Evolutionary conservation across 2,797 vertebrate species (phyloP), one percentile per base, ranked within the genome.

Genomic region (Pteronotus mesoamericanus): DNA sequence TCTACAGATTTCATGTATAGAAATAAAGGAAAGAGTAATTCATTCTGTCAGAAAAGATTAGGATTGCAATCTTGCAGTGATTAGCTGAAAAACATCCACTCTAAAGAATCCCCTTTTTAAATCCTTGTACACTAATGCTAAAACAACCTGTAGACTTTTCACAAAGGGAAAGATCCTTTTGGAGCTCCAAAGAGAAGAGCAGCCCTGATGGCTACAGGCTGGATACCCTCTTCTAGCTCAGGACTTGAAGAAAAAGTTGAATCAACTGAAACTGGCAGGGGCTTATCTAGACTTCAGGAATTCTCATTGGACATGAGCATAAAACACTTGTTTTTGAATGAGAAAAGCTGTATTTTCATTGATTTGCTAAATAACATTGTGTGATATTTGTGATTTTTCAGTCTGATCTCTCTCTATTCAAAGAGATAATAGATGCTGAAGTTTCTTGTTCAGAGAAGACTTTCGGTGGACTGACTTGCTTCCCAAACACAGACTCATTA

Each of bases 21-120:
- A 26, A 86, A 89, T 68, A 51, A 71, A 92, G 5, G 69, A 83
- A 89, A 69, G 83, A 71, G n/a, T 57, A 86, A 84, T 71, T 86
- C 19, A 72, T 86, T 83, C 26, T 69, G 48, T 37, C 19, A 42
- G 24, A 19, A 48, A 89, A 82, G 46, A 32, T 5, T 82, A 71
- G 75, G 59, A 68, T 89, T 2, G 6, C 44, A 78, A 59, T n/a
- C 3, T 72, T 83, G 34, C 42, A 55, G 32, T 24, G 42, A 26
- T 37, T 68, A 46, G 78, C 68, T 57, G 72, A 82, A 71, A 91
- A 86, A 72, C 21, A 66, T 24, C 29, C 68, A 16, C 6, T n/a
- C 55, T 83, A 46, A 84, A 44, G 87, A n/a, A 74, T 68, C 68
- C 44, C 39, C 88, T 55, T 44, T 74, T 53, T 48, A 93, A 19